Conservation (phyloP, 2,797 vertebrate genomes). For the Chromobotia macracanthus region DNA sequence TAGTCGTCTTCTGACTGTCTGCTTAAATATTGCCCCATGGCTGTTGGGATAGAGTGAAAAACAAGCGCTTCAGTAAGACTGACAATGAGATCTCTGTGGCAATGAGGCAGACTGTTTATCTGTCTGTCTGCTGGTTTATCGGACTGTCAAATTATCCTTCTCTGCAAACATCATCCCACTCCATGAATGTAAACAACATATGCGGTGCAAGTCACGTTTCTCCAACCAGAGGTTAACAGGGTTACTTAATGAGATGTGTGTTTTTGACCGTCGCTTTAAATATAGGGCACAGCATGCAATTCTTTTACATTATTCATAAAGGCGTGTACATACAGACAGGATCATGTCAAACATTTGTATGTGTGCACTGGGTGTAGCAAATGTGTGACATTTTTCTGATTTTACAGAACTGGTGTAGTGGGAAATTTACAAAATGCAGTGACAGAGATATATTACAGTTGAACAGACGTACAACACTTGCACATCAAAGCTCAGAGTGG, state of each 20-base stretch:
- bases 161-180: conserved; percentile 79
- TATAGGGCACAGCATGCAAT: conserved; percentile 27
- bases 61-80: conserved; percentile 82
- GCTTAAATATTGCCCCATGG: conserved; percentile 84
- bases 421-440: conserved; percentile 44
- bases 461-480: conserved; percentile 50
- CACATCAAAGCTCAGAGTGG: conserved; percentile 51
- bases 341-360: conserved; percentile 25
- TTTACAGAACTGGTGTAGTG: conserved; percentile 27
- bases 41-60: conserved; percentile 77
- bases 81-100: conserved; percentile 85
- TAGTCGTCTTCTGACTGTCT: conserved; percentile 83
- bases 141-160: conserved; percentile 86
- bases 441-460: conserved; percentile 53
- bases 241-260: conserved; percentile 52
- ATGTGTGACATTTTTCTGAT: conserved; percentile 42
- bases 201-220: conserved; percentile 66
- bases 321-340: background rate
- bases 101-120: conserved; percentile 81
- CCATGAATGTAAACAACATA: conserved; percentile 78
- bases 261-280: conserved; percentile 48
- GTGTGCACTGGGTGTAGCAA: background rate
- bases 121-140: conserved; percentile 86
- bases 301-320: conserved; percentile 46
- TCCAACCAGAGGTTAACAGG: conserved; percentile 49